phyloP scores from a whole-genome alignment of 35 echinoderm and acorn worm species.

The Amphiura filiformis region DNA sequence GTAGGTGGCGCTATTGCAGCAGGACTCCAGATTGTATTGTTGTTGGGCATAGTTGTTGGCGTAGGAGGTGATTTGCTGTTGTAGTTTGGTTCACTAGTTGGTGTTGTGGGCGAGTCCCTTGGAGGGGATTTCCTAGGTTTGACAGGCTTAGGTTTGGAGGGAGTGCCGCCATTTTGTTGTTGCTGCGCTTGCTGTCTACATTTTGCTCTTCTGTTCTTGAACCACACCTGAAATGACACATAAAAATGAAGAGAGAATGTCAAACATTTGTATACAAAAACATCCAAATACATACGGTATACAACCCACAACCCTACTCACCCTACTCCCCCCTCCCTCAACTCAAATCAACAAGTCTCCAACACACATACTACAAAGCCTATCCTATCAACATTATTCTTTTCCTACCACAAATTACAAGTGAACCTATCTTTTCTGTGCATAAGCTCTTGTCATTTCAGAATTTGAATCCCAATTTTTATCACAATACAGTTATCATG shows the following conservation, averaged over 20 bases:
- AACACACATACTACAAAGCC: no score
- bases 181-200: constrained; percentile 96
- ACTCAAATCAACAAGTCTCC: no score
- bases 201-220: constrained; percentile 98
- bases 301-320: no score
- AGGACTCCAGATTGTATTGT: constrained; percentile 98
- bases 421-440: no score
- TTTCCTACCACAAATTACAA: no score
- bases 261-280: no score
- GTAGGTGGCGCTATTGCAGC: constrained; percentile 74
- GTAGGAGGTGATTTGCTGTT: constrained; percentile 38
- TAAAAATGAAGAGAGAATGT: constrained; percentile 6
- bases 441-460: no score
- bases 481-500: no score
- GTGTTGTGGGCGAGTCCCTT: constrained; percentile 57
- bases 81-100: constrained; percentile 21
- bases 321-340: no score
- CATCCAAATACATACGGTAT: no score
- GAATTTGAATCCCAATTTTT: no score
- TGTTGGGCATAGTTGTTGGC: constrained; percentile 72
- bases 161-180: constrained; percentile 84
- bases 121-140: constrained; percentile 90
- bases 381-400: no score
- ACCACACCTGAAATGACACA: constrained; percentile 85
- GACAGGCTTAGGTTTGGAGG: constrained; percentile 65